Conservation (phyloP, 1,140 invertebrate species). For the Ctenoplectra terminalis region DNA sequence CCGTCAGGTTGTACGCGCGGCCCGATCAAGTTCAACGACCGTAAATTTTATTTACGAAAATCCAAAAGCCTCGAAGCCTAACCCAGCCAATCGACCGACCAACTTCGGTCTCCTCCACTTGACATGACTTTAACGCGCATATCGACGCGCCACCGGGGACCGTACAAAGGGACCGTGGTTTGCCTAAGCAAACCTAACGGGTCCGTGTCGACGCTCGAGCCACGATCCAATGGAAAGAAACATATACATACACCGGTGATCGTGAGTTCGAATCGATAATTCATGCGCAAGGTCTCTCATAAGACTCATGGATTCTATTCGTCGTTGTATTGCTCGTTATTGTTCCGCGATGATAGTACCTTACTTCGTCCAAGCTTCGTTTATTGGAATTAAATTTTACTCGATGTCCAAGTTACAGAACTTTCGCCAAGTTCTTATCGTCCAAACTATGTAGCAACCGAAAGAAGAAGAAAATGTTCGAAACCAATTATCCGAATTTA, state of each 20-base stretch:
- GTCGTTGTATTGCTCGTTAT: not conserved
- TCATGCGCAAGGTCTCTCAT: not conserved
- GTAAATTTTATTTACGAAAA: constrained; percentile 78
- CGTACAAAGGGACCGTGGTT: constrained; percentile 22
- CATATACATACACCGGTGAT: not conserved
- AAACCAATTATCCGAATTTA: too few species aligned
- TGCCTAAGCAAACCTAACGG: constrained; percentile 27
- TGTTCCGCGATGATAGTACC: not conserved
- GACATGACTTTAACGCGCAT: constrained; percentile 30
- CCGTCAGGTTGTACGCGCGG: not conserved
- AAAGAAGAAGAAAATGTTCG: too few species aligned
- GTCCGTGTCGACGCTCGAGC: not conserved
- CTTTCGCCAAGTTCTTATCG: too few species aligned
- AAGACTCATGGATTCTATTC: not conserved
- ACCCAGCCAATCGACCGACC: not conserved
- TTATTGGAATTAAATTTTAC: too few species aligned
- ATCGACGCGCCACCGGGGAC: constrained; percentile 14
- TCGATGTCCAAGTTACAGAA: too few species aligned
- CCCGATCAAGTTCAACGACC: constrained; percentile 74
- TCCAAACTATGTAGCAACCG: too few species aligned
- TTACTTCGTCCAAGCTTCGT: too few species aligned
- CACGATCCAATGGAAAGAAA: constrained; percentile 19
- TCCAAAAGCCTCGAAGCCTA: constrained; percentile 47
- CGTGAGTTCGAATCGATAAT: not conserved
- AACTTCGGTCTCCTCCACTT: not conserved